Base-by-base conservation (phyloP, 92 coral and sea anemone genomes). In the Porites lobata region DNA sequence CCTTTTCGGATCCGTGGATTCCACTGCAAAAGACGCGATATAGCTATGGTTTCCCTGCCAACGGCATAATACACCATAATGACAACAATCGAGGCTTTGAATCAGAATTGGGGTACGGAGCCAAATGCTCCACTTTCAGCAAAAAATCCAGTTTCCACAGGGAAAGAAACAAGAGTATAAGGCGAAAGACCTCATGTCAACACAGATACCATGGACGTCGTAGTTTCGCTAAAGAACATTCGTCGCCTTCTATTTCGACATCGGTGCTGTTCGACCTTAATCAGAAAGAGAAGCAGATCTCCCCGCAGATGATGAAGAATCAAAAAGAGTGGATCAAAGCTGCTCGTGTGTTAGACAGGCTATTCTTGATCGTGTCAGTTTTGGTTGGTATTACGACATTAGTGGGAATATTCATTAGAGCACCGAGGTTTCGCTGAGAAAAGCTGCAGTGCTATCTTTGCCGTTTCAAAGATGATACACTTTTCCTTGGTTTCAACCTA, bases 281-380 rank as follows among this genome's bases (percentile, higher is more conserved):
- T 21, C 81, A 51, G 21, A 26, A 62, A 17, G 71, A 61, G 9
- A 70, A 43, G 71, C 79, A 88, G 17, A 62, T 82, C 10, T 81
- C 92, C 11, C 87, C 85, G 22, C 86, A 95, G 56, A 74, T 81
- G 71, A 66, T 65, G 15, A 79, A 79, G 50, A 83, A 92, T 63
- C 90, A 93, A 50, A 87, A 88, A 75, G 98, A 95, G 65, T 95
- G 98, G 98, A 93, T 94, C 57, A 90, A 94, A n/a, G 98, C 95
- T 43, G 96, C 98, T 5, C 93, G 98, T 24, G 94, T 93, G 50
- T 92, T 95, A 72, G 98, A 95, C 79, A 92, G 98, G 14, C 87
- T 91, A 68, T 94, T 95, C 50, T 77, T 95, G 59, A 85, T 95
- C 19, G 78, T 95, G 1, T 91, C 96, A 10, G 80, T 93, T 50